phyloP scores from a whole-genome alignment of 2,113 vertebrate species.

The Phaethornis superciliosus region DNA sequence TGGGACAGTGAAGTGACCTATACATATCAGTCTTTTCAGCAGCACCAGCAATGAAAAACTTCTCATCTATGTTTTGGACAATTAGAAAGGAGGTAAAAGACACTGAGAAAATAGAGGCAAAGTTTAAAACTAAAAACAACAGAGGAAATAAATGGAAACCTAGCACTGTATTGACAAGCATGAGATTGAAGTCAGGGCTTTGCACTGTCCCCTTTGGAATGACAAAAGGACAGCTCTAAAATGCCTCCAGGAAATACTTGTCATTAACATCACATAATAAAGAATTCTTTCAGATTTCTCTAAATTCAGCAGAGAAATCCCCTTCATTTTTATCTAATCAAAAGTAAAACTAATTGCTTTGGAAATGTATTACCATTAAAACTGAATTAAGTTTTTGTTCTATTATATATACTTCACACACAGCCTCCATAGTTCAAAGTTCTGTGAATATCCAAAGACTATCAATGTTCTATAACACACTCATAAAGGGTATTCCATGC shows the following conservation, averaged over 20 bases:
- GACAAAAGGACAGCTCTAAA: not conserved
- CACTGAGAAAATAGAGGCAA: not conserved
- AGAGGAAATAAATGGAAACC: not conserved
- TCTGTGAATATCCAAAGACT: not conserved
- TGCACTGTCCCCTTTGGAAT: not conserved
- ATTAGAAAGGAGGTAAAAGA: not conserved
- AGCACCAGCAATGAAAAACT: not conserved
- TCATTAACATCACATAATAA: not conserved
- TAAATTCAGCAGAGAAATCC: not conserved
- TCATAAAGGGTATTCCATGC: not conserved
- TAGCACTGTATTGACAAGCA: not conserved
- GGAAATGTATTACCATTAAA: not conserved
- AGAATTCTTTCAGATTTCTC: not conserved
- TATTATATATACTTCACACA: not conserved
- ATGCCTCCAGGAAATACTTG: not conserved
- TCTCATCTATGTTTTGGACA: not conserved
- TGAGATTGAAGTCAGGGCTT: not conserved
- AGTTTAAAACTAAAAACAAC: not conserved
- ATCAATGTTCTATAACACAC: not conserved
- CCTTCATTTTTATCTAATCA: not conserved
- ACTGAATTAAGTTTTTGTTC: not conserved
- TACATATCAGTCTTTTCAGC: not conserved
- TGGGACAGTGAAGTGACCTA: not conserved
- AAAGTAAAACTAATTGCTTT: not conserved
- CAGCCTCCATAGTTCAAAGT: not conserved